phyloP scores from a whole-genome alignment of 2,888 invertebrate species.

The Cylloceria caligata region DNA sequence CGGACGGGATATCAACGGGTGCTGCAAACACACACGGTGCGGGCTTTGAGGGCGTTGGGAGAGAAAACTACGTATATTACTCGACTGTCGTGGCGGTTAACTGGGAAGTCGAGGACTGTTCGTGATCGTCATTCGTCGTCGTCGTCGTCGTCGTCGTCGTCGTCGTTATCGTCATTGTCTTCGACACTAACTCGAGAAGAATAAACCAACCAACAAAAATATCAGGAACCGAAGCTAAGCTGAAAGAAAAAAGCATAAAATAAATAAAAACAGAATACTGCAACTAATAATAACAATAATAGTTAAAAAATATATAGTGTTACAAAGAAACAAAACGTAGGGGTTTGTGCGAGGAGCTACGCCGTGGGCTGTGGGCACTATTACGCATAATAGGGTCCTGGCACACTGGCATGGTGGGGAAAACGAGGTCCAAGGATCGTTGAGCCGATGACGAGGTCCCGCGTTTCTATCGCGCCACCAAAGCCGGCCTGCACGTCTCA shows the following conservation, averaged over 20 bases:
- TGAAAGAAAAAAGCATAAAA: constrained; percentile 28
- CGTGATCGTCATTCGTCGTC: constrained; percentile 60
- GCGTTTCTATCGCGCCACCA: constrained; percentile 72
- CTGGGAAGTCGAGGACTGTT: constrained; percentile 60
- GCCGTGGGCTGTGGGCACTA: constrained; percentile 68
- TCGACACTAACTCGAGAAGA: not conserved
- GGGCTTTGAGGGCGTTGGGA: constrained; percentile 63
- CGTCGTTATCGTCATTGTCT: constrained; percentile 49
- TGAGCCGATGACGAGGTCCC: constrained; percentile 75
- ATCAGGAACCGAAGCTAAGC: constrained; percentile 16
- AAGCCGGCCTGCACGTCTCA: constrained; percentile 73
- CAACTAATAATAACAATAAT: constrained; percentile 7
- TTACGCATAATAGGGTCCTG: constrained; percentile 66
- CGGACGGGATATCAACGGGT: constrained; percentile 59
- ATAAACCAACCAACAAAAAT: constrained; percentile 13
- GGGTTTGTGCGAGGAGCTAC: constrained; percentile 40
- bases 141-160: constrained; percentile 52
- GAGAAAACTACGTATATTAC: constrained; percentile 58
- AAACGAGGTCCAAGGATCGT: constrained; percentile 68
- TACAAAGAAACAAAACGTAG: constrained; percentile 47
- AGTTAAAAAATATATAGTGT: constrained; percentile 34
- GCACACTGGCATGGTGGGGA: constrained; percentile 70
- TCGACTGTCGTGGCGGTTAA: constrained; percentile 47
- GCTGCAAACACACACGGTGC: constrained; percentile 64
- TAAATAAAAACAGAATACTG: constrained; percentile 40